Conservation (phyloP, 2,888 invertebrate species). For the Protophormia terraenovae region DNA sequence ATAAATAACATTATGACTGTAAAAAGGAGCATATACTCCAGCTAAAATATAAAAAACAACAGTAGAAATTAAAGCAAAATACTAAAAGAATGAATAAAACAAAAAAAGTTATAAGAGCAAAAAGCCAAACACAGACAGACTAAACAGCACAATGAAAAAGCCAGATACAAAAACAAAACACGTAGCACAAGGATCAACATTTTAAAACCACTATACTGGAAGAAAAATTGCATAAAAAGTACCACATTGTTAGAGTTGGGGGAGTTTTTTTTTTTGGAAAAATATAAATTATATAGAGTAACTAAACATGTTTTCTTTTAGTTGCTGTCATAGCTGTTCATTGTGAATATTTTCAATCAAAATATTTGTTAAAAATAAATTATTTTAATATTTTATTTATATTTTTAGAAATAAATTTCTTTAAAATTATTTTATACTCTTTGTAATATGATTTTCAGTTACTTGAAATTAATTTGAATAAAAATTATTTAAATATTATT, state of each 20-base stretch:
- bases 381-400: too few relatives aligned
- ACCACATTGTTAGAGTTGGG: not conserved
- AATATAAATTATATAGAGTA: not conserved
- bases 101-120: not conserved
- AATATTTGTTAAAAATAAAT: too few relatives aligned
- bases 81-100: not conserved
- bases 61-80: not conserved
- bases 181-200: conserved; percentile 21
- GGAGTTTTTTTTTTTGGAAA: not conserved
- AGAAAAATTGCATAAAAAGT: not conserved
- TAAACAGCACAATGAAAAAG: not conserved
- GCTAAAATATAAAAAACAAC: not conserved
- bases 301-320: conserved; percentile 24
- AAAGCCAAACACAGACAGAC: not conserved
- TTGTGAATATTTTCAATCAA: too few relatives aligned
- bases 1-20: conserved; percentile 47
- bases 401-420: too few relatives aligned
- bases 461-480: too few relatives aligned
- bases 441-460: too few relatives aligned
- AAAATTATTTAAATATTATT: too few relatives aligned
- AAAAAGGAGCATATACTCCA: conserved; percentile 20
- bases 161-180: not conserved
- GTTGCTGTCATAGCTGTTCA: too few relatives aligned
- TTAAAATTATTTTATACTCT: too few relatives aligned
- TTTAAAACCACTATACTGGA: not conserved